Evolutionary conservation across 2,797 vertebrate genomes (phyloP).

Genomic region (Pipistrellus kuhlii): DNA sequence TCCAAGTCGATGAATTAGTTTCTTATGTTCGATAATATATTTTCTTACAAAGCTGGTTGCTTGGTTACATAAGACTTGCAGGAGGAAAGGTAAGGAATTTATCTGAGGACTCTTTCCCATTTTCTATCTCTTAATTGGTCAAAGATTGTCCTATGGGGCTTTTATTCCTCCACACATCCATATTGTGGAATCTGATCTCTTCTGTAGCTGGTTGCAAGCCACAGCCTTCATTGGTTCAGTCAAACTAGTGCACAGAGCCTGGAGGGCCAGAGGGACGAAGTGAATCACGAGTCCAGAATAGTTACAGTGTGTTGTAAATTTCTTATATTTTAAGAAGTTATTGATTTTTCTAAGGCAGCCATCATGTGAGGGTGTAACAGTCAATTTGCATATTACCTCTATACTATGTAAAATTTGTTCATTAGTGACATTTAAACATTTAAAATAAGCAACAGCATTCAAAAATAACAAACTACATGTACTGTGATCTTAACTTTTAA

Average conservation of each 20-base stretch:
- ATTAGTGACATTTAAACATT: not conserved
- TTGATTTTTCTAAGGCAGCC: not conserved
- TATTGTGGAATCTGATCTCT: not conserved
- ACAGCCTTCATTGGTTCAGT: not conserved
- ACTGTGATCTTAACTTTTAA: not conserved
- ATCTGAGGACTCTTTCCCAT: not conserved
- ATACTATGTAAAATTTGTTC: not conserved
- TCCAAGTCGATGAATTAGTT: not conserved
- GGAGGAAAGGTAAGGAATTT: not conserved
- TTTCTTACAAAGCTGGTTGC: constrained; percentile 14
- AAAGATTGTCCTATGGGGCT: not conserved
- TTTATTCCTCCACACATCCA: not conserved
- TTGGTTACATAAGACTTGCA: not conserved
- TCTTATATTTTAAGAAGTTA: constrained; percentile 6
- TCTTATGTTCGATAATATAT: not conserved
- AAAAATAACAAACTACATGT: not conserved
- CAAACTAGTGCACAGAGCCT: not conserved
- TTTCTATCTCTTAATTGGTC: not conserved
- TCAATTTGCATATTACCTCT: no score
- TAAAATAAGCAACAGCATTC: not conserved
- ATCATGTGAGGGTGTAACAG: no score
- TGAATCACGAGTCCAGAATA: not conserved
- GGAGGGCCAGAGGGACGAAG: not conserved
- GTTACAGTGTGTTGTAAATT: not conserved
- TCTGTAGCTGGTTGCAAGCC: not conserved